Base-by-base conservation (phyloP, 2,113 vertebrate genomes). In the Pica pica region DNA sequence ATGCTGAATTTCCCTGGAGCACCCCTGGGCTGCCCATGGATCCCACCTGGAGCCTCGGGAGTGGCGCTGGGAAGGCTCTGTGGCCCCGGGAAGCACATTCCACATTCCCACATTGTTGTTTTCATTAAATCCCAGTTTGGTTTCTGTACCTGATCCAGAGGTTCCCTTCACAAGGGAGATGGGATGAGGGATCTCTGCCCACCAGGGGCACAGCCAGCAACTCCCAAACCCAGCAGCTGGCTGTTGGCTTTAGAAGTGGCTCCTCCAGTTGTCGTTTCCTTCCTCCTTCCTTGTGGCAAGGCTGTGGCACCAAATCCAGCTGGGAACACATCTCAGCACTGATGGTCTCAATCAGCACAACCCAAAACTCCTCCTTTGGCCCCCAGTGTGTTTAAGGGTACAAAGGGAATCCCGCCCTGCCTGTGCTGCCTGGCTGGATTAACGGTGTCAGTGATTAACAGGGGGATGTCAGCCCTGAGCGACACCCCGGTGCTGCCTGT, bases 141-240 rank as follows among this genome's bases (percentile, higher is more conserved):
- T 37, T 78, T 23, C 3, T 17, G 0, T 7, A 3, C 6, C n/a
- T 27, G 10, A 10, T 4, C 24, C 27, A 0, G 50, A 4, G 52
- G 10, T 53, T 22, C 78, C 69, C 37, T 33, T 24, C 19, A 2
- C 6, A 9, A 42, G 44, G 71, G 68, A 14, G 46, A 2, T 7
- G 57, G 12, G 42, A 14, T 31, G 46, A n/a, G 82, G 20, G 30
- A 12, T 19, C 47, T 7, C 6, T 8, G 52, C 24, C 6, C 27
- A 4, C 23, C 55, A 7, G 8, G 4, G 13, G 22, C 42, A 21
- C 44, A 15, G 2, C 14, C 11, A 22, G 64, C n/a, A 7, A 0
- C 46, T 26, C 1, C 9, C 6, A 44, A 11, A 14, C 4, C 4
- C 13, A 16, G 64, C 1, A 18, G 13, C 0, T 30, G 46, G 46